phyloP scores from a whole-genome alignment of 2,888 invertebrate genomes.

The Labia minor region DNA sequence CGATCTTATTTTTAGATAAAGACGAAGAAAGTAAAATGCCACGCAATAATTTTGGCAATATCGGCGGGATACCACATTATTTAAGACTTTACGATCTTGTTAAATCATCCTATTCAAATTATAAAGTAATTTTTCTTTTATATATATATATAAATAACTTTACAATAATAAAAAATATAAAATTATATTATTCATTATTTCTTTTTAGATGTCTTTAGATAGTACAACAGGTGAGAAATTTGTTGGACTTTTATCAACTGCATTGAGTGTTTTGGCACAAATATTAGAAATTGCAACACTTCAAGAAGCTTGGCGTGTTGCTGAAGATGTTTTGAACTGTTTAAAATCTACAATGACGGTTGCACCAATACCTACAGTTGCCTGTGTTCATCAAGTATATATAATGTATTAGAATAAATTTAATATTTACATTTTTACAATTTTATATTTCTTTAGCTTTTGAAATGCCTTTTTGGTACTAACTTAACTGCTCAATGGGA shows the following conservation, averaged over 20 bases:
- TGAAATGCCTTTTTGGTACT: conserved; percentile 62
- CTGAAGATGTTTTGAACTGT: conserved; percentile 71
- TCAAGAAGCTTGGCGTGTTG: conserved; percentile 57
- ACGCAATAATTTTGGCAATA: neutral
- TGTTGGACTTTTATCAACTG: conserved; percentile 50
- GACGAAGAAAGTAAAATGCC: conserved; percentile 29
- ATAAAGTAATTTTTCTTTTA: conserved; percentile 66
- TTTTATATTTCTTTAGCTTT: conserved; percentile 33
- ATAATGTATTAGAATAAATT: neutral
- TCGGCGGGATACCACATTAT: conserved; percentile 57
- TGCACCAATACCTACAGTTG: conserved; percentile 57
- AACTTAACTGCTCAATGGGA: conserved; percentile 48
- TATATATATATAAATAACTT: neutral
- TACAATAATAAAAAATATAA: neutral
- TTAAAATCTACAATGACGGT: conserved; percentile 58
- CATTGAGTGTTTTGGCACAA: conserved; percentile 54
- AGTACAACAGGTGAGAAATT: conserved; percentile 65
- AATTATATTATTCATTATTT: conserved; percentile 18
- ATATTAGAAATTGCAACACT: conserved; percentile 58
- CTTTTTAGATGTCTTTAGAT: conserved; percentile 60
- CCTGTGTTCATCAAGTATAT: conserved; percentile 61
- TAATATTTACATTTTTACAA: too few relatives aligned
- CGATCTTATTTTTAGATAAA: conserved; percentile 28
- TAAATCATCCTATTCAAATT: conserved; percentile 72
- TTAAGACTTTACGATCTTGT: conserved; percentile 73